These are phyloP conservation scores for Drosophila athabasca DNA, from an alignment of 1,140 invertebrate genomes.

Conservation along the genomic window DNA sequence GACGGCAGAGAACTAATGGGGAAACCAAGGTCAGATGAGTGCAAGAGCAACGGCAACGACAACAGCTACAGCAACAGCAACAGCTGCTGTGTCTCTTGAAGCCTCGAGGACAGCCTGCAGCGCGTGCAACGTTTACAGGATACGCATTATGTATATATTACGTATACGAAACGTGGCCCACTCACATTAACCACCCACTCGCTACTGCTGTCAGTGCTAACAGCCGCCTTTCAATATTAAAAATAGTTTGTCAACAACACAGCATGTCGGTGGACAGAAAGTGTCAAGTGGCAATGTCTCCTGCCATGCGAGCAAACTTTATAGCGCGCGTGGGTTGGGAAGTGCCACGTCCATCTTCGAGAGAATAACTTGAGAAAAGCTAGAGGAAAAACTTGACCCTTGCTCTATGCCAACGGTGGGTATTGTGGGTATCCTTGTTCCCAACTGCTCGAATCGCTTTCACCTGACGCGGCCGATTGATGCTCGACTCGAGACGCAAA, in stretches of 20 bases:
- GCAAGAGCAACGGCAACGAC: conserved; percentile 27
- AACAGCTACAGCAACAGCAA: not conserved
- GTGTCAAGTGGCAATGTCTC: conserved; percentile 57
- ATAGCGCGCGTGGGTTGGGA: too few species aligned
- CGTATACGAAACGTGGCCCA: conserved; percentile 56
- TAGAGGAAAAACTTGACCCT: not conserved
- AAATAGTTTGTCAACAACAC: conserved; percentile 74
- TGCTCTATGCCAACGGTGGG: too few species aligned
- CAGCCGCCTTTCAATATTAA: conserved; percentile 66
- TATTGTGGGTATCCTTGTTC: too few species aligned
- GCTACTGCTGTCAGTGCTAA: conserved; percentile 15
- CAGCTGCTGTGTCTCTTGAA: too few species aligned
- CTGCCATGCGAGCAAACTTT: not conserved
- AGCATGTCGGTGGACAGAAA: conserved; percentile 52
- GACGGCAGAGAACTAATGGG: conserved; percentile 36
- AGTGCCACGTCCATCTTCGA: not conserved
- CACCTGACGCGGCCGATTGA: too few species aligned
- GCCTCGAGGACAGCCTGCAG: conserved; percentile 27
- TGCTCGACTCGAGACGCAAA: too few species aligned
- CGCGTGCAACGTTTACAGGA: conserved; percentile 32
- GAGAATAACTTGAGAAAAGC: conserved; percentile 1
- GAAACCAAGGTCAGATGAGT: conserved; percentile 63
- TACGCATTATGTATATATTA: conserved; percentile 5
- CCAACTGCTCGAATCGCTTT: too few species aligned
- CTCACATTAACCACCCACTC: not conserved